Evolutionary conservation across 1,140 invertebrate species (phyloP), one percentile per base, ranked within the genome.

Genomic region (Medauroidea extradentata): DNA sequence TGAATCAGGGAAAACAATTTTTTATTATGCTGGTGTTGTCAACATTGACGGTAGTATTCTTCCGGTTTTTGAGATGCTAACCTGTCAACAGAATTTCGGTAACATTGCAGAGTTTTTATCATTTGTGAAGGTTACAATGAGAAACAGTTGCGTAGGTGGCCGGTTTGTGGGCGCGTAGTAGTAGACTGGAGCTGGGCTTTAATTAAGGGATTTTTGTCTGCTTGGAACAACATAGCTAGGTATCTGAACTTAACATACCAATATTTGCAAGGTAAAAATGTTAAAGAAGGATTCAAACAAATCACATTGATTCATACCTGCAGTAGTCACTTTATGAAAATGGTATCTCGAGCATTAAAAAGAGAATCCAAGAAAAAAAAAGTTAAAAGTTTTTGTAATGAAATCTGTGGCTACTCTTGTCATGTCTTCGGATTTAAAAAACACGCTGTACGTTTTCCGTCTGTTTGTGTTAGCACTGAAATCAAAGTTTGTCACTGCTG

Each of bases 181-280:
- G 52, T 62, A 27, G 62, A 66, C 42, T 64, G 57, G 64, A 62
- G 56, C 51, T 66, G 57, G 64, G 57, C 62, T 46, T 42, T 60
- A 11, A 64, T 66, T 14, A 64, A 66, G 21, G 63, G 29, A 11
- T 34, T 34, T 11, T 11, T 34, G 4, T 34, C 11, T 7, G 29
- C 29, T 34, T 34, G 29, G 57, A 64, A 62, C 55, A 11, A 46
- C 3, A 42, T 62, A 11, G 19, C 48, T 11, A 7, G 49, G 0
- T 64, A 65, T 41, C 55, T 65, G 18, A 59, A 59, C 11, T 34
- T 34, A 4, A 34, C 29, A 11, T 34, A 7, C 11, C 29, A 34
- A 34, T 34, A 34, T 34, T 34, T 34, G 11, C 29, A 34, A 4
- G 29, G 29, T 7, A 34, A 34, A 34, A 7, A 7, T 7, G 29